Percentiles rank a stretch among this genome's conserved stretches.
phyloP scores from a whole-genome alignment of 2,888 invertebrate genomes.

The Epsilonema sp. region DNA sequence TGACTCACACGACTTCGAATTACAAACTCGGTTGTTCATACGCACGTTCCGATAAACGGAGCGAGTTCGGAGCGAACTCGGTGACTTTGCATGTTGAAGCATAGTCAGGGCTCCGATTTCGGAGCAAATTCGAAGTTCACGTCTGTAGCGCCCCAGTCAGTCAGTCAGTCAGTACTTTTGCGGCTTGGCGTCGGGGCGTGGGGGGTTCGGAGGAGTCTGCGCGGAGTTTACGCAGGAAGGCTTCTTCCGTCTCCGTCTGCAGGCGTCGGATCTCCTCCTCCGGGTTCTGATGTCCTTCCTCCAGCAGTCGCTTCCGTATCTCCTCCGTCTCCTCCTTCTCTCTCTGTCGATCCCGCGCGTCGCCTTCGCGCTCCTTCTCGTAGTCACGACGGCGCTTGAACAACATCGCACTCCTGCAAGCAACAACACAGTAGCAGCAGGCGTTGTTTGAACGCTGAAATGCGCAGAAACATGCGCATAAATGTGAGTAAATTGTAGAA shows the following conservation, averaged over 20 bases:
- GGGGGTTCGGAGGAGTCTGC: slow-evolving; percentile 18
- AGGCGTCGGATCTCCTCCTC: slow-evolving; percentile 17
- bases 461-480: neutral
- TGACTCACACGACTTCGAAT: no score
- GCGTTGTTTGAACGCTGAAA: neutral
- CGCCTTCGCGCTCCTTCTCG: slow-evolving; percentile 75
- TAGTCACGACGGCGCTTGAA: slow-evolving; percentile 71
- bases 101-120: no score
- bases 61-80: no score
- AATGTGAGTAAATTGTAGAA: no score
- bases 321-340: slow-evolving; percentile 73
- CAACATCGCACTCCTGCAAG: slow-evolving; percentile 58
- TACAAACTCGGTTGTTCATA: no score
- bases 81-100: no score
- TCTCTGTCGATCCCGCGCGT: slow-evolving; percentile 61
- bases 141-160: no score
- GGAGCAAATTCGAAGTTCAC: no score
- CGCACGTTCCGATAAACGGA: no score
- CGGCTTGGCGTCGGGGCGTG: slow-evolving; percentile 19
- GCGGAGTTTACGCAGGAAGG: slow-evolving; percentile 13
- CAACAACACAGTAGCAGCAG: no score
- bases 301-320: slow-evolving; percentile 48
- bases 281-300: slow-evolving; percentile 34
- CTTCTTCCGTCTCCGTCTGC: slow-evolving; percentile 15
- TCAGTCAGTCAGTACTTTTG: no score